phyloP scores from a whole-genome alignment of 2,113 vertebrate species.

The Nothocercus nigrocapillus region DNA sequence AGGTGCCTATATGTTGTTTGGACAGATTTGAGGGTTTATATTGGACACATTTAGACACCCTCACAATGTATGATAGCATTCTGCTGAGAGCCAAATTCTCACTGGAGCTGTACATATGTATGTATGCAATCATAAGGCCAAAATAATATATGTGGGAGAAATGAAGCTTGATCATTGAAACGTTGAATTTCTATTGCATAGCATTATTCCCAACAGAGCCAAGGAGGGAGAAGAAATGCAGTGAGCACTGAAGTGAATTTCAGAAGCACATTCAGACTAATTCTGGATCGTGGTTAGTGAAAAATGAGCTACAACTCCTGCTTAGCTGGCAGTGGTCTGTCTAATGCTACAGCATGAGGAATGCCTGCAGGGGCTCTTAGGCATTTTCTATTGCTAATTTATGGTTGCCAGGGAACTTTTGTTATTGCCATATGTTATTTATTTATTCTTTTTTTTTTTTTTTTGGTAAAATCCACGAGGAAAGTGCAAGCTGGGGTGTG shows the following conservation, averaged over 20 bases:
- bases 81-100: neutral
- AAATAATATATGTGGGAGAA: neutral
- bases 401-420: neutral
- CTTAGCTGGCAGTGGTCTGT: neutral
- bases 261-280: slow-evolving; percentile 7
- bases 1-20: neutral
- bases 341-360: neutral
- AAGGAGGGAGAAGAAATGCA: neutral
- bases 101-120: neutral
- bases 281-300: neutral
- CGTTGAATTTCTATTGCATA: neutral
- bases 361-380: neutral
- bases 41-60: neutral
- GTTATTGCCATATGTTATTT: neutral
- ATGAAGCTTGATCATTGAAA: neutral
- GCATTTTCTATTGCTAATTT: neutral
- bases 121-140: neutral
- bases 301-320: neutral
- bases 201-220: neutral
- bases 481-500: slow-evolving; percentile 24
- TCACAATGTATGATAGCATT: neutral
- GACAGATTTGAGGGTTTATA: neutral
- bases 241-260: neutral
- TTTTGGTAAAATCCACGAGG: slow-evolving; percentile 35
- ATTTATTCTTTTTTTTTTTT: neutral